A percentile compares a stretch with the other conserved stretches of the same genome.
Evolutionary conservation across 64 coral and sea anemone species (phyloP).

Genomic region (Astreopora myriophthalma): DNA sequence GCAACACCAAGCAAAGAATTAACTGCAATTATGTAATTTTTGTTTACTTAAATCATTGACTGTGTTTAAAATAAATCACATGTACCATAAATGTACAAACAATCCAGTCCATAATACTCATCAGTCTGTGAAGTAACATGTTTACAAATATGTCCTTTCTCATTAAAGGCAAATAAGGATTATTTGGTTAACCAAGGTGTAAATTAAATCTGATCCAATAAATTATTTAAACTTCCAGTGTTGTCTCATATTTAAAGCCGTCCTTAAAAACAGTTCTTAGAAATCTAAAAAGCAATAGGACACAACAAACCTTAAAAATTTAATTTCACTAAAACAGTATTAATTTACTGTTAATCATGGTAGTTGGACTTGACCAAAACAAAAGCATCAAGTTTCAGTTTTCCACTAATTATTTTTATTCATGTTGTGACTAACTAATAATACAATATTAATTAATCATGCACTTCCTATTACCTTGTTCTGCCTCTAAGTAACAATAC

Average conservation of each 20-base stretch:
- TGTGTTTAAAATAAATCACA: slow-evolving; percentile 13
- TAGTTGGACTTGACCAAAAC: neutral
- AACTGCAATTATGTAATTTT: neutral
- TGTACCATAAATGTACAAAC: neutral
- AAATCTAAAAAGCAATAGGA: neutral
- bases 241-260: neutral
- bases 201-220: neutral
- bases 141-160: neutral
- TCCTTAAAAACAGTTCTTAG: slow-evolving; percentile 6
- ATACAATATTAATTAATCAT: neutral
- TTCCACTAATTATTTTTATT: neutral
- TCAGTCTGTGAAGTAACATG: neutral
- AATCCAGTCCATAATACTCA: neutral
- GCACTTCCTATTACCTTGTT: neutral
- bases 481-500: neutral
- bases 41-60: slow-evolving; percentile 45
- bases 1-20: no score
- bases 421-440: neutral
- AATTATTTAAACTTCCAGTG: neutral
- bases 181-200: neutral
- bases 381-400: neutral
- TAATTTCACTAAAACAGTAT: neutral
- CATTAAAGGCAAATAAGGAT: neutral
- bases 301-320: slow-evolving; percentile 3
- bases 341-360: neutral